Conservation (phyloP, 2,888 invertebrate genomes). For the Biston stratarius region DNA sequence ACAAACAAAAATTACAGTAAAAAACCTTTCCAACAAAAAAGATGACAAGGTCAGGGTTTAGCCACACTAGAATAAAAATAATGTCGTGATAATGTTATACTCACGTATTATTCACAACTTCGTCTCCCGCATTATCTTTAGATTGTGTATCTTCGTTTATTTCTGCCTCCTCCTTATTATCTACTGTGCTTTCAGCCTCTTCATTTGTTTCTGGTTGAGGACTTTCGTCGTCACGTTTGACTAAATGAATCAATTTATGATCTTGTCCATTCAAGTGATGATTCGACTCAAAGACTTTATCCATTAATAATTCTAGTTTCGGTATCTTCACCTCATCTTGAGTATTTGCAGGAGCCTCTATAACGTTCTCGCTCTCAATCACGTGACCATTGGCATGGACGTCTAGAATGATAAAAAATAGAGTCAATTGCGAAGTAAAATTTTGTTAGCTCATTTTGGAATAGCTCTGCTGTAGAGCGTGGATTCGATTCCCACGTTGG, state of each 20-base stretch:
- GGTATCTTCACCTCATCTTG: conserved; percentile 58
- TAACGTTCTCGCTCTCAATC: conserved; percentile 37
- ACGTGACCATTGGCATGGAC: conserved; percentile 44
- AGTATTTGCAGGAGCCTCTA: conserved; percentile 32
- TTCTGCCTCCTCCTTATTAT: conserved; percentile 18
- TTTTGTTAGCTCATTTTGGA: too few species aligned
- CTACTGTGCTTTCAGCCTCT: conserved; percentile 25
- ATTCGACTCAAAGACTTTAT: conserved; percentile 63
- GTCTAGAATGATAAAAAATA: conserved; percentile 35
- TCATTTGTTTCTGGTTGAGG: conserved; percentile 20
- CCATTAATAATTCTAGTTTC: conserved; percentile 69
- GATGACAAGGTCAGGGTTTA: neutral
- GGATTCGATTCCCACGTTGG: too few species aligned
- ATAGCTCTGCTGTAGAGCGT: too few species aligned
- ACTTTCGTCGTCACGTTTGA: conserved; percentile 10
- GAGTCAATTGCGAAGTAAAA: too few species aligned
- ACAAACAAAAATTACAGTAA: too few species aligned
- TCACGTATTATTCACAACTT: conserved; percentile 29
- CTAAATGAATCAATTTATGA: conserved; percentile 21
- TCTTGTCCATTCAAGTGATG: conserved; percentile 31
- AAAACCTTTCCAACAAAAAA: too few species aligned
- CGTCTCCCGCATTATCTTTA: conserved; percentile 19
- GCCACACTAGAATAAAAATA: too few species aligned
- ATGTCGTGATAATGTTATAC: neutral
- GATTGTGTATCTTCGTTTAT: conserved; percentile 17